Base-by-base conservation (phyloP, 1,140 invertebrate species). In the Halictus rubicundus region DNA sequence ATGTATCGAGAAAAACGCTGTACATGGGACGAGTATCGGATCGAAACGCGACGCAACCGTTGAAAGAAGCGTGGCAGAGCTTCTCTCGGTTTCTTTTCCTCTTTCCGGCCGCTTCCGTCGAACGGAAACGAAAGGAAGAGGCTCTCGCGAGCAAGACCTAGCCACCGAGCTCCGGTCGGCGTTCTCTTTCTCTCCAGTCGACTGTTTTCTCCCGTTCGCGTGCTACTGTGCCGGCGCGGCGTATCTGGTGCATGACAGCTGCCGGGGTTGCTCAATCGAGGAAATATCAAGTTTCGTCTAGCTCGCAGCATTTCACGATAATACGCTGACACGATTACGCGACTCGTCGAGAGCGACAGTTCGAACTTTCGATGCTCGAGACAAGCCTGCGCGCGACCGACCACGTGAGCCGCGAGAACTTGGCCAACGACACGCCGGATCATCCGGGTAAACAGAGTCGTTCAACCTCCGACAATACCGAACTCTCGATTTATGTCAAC, bases 201-300 rank as follows among this genome's bases (percentile, higher is more conserved):
- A 12, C 42, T 46, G 42, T 46, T 46, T 46, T 46, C 42, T 46
- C 63, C 71, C 54, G 57, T 76, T 64, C 78, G 46, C 86, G 66
- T 79, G 42, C 42, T 46, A 46, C 42, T 9, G 75, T 86, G 70
- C 81, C 78, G 71, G 76, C 82, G 79, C 78, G 71, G 76, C 82
- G 79, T 90, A 90, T 91, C 80, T 89, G 76, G 88, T 84, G 86
- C 86, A 83, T 87, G 90, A 91, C 90, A 91, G 88, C 87, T 90
- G 88, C 80, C 82, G 75, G 82, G 83, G 82, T 89, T 89, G 85
- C 88, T 89, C 86, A 87, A 92, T 91, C 87, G 86, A 89, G 87
- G 85, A 90, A 91, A 90, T 92, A 91, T 91, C 88, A 70, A 73
- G 85, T 91, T 91, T 89, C 90, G 73, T 75, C 54, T 78, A 81